phyloP scores from a whole-genome alignment of 2,797 vertebrate species.

The Molothrus aeneus region DNA sequence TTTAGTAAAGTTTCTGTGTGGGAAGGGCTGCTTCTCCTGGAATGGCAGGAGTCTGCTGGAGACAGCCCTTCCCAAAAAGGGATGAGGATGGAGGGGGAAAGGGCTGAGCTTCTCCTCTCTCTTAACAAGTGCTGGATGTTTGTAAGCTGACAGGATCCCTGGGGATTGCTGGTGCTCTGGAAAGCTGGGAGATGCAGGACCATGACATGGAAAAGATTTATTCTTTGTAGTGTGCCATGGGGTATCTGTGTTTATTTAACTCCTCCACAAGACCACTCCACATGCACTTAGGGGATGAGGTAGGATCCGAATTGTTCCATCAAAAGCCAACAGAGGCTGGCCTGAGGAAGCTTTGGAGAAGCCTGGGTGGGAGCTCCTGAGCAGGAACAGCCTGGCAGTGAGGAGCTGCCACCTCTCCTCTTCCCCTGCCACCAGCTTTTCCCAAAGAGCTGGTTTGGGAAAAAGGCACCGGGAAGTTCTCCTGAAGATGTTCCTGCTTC shows the following conservation, averaged over 20 bases:
- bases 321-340: not conserved
- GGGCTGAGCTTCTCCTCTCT: not conserved
- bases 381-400: constrained; percentile 15
- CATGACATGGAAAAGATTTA: not conserved
- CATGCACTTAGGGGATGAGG: constrained; percentile 30
- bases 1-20: not conserved
- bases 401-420: constrained; percentile 18
- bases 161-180: constrained; percentile 36
- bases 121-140: not conserved
- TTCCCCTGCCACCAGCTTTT: not conserved
- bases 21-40: constrained; percentile 6
- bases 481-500: not conserved
- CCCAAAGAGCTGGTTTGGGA: not conserved
- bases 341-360: not conserved
- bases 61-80: not conserved
- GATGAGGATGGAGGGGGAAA: not conserved
- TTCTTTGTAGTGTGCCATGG: not conserved
- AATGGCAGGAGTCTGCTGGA: not conserved
- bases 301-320: not conserved
- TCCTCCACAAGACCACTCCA: constrained; percentile 33
- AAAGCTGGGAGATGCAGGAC: constrained; percentile 9
- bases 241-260: not conserved
- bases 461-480: not conserved
- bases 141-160: not conserved
- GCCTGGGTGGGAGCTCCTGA: constrained; percentile 33